Percentiles rank a stretch among this genome's conserved stretches.
Conservation (phyloP, 23 tunicate species). For the Aplidium turbinatum region DNA sequence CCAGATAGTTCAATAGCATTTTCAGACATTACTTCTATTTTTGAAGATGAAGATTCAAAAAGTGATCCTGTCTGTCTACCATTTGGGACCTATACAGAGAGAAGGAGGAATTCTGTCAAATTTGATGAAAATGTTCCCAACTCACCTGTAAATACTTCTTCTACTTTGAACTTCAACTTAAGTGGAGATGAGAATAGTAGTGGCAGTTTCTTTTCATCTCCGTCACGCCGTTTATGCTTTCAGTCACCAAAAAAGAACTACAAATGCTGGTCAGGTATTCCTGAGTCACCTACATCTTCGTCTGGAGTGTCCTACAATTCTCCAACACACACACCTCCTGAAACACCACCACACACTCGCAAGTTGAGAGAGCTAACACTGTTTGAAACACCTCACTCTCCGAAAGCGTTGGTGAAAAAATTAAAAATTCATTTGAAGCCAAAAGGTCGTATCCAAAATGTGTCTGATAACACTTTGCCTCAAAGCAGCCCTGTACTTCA, state of each 20-base stretch:
- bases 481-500: neutral
- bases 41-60: conserved; percentile 28
- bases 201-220: conserved; percentile 74
- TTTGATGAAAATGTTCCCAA: conserved; percentile 43
- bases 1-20: neutral
- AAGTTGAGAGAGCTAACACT: conserved; percentile 82
- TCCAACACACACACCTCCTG: conserved; percentile 78
- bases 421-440: conserved; percentile 10
- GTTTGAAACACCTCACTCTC: conserved; percentile 92
- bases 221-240: conserved; percentile 11
- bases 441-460: neutral
- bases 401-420: conserved; percentile 76
- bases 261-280: conserved; percentile 1
- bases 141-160: conserved; percentile 27
- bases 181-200: conserved; percentile 91
- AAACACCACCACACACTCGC: conserved; percentile 88
- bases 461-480: neutral
- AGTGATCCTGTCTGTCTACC: conserved; percentile 34
- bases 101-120: conserved; percentile 66
- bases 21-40: neutral
- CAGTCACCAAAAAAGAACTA: conserved; percentile 21
- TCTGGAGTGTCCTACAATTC: conserved; percentile 85
- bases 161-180: conserved; percentile 49
- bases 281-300: conserved; percentile 68
- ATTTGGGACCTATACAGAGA: conserved; percentile 62